Conservation (phyloP, 2,888 invertebrate species). For the Nemurella pictetii region DNA sequence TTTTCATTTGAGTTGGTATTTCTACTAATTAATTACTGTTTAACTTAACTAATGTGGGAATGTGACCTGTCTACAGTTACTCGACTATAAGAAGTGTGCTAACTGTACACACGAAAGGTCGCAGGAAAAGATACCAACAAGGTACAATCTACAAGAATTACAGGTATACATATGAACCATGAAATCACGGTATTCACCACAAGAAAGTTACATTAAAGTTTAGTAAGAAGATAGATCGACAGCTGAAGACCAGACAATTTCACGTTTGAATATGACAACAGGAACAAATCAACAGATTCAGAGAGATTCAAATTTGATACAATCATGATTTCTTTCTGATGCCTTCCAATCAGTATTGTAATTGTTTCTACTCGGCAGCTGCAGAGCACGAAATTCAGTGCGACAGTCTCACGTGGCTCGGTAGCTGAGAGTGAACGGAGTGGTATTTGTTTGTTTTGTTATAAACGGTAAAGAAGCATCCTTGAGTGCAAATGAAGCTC, state of each 20-base stretch:
- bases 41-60: not conserved
- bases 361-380: not conserved
- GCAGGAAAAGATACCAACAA: not conserved
- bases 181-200: not conserved
- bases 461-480: not conserved
- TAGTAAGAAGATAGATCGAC: not conserved
- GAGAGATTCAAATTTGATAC: not conserved
- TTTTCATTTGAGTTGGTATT: not conserved
- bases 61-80: not conserved
- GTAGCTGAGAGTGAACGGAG: not conserved
- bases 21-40: not conserved
- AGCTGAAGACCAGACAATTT: not conserved
- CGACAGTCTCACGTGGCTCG: not conserved
- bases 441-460: not conserved
- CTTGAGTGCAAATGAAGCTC: conserved; percentile 18
- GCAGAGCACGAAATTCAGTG: not conserved
- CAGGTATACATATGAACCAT: not conserved
- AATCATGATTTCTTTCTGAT: not conserved
- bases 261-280: not conserved
- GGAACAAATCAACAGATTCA: not conserved
- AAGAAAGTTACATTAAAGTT: not conserved
- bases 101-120: not conserved
- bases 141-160: not conserved
- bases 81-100: not conserved
- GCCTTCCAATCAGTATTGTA: not conserved